Conservation (phyloP, 2,113 vertebrate species). For the zebrafish (Danio rerio) region DNA sequence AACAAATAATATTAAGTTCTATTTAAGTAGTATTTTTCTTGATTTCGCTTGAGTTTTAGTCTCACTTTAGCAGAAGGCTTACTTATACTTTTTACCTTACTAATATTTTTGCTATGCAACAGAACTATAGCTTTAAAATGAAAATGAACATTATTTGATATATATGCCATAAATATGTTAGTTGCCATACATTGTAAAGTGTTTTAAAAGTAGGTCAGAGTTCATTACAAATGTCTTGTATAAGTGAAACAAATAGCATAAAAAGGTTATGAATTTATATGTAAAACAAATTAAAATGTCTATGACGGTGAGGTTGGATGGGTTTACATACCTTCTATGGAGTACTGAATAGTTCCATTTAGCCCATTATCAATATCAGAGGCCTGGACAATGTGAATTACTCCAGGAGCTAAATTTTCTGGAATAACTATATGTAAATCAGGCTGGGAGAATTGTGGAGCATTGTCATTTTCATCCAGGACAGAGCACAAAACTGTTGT, state of each 20-base stretch:
- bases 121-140: neutral
- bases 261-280: too few species aligned
- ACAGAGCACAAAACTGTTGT: constrained; percentile 80
- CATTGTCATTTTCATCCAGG: constrained; percentile 89
- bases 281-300: neutral
- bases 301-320: neutral
- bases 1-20: neutral
- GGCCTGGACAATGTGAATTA: constrained; percentile 76
- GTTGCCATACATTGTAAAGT: neutral
- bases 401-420: constrained; percentile 85
- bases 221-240: neutral
- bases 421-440: constrained; percentile 76
- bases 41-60: too few species aligned
- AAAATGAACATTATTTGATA: neutral
- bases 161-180: neutral
- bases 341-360: constrained; percentile 83
- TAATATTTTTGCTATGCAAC: neutral
- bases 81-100: too few species aligned
- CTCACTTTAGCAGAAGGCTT: too few species aligned
- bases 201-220: neutral
- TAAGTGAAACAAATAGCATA: neutral
- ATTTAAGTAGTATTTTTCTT: too few species aligned
- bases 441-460: constrained; percentile 79
- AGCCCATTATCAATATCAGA: constrained; percentile 81
- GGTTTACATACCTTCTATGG: constrained; percentile 78